phyloP scores from a whole-genome alignment of 2,797 vertebrate genomes.

The Aeoliscus strigatus region DNA sequence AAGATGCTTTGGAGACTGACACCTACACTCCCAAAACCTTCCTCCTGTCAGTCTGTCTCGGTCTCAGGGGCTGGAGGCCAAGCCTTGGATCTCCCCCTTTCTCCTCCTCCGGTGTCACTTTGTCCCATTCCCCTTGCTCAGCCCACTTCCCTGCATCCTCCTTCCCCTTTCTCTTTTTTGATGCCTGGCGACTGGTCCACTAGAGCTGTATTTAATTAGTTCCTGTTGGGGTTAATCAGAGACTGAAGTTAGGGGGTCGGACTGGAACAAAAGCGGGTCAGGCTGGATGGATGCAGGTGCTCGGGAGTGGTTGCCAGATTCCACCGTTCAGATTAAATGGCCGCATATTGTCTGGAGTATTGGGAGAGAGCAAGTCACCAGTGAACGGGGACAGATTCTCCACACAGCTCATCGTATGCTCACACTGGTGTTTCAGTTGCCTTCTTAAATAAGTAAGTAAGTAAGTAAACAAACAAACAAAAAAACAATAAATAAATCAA shows the following conservation, averaged over 20 bases:
- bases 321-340: slow-evolving; percentile 71
- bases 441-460: too few species aligned
- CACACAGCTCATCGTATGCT: background rate
- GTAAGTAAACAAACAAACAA: too few species aligned
- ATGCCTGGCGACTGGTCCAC: slow-evolving; percentile 63
- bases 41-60: slow-evolving; percentile 6
- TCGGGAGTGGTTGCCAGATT: slow-evolving; percentile 68
- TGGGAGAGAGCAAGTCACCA: slow-evolving; percentile 20
- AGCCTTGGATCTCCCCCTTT: slow-evolving; percentile 27
- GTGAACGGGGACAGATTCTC: slow-evolving; percentile 21
- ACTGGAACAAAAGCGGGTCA: slow-evolving; percentile 72
- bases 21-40: slow-evolving; percentile 11
- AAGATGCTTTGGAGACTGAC: slow-evolving; percentile 9
- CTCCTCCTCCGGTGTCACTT: slow-evolving; percentile 32
- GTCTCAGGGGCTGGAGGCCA: slow-evolving; percentile 38
- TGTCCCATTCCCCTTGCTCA: slow-evolving; percentile 31
- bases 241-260: slow-evolving; percentile 73
- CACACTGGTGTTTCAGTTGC: slow-evolving; percentile 5
- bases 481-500: too few species aligned
- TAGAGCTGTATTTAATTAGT: slow-evolving; percentile 78
- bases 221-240: slow-evolving; percentile 79
- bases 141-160: slow-evolving; percentile 39
- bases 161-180: slow-evolving; percentile 17
- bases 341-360: slow-evolving; percentile 52
- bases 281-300: slow-evolving; percentile 71